phyloP scores from a whole-genome alignment of 2,888 invertebrate species.

The Ditula angustiorana region DNA sequence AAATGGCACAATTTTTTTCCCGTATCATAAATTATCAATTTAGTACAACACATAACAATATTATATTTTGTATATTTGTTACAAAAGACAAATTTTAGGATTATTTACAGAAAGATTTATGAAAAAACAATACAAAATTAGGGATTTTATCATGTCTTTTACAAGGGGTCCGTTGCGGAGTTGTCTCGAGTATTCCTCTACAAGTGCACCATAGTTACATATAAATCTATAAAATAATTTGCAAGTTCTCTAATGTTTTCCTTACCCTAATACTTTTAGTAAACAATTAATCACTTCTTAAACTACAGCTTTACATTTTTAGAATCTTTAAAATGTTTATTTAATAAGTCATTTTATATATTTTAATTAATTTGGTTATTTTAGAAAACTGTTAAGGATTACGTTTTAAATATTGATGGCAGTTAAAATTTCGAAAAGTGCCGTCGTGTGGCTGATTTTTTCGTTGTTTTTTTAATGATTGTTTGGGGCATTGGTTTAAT shows the following conservation, averaged over 20 bases:
- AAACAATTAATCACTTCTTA: conserved; percentile 59
- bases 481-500: conserved; percentile 61
- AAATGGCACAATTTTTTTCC: conserved; percentile 77
- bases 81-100: conserved; percentile 59
- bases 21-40: conserved; percentile 65
- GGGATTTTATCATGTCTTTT: conserved; percentile 53
- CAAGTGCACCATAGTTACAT: conserved; percentile 80
- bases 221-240: conserved; percentile 71
- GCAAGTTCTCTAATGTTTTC: conserved; percentile 57
- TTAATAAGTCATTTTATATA: conserved; percentile 12
- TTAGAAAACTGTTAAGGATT: conserved; percentile 41
- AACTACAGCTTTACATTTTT: conserved; percentile 41
- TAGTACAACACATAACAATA: conserved; percentile 72
- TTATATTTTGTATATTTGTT: conserved; percentile 61
- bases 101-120: conserved; percentile 76
- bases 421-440: conserved; percentile 46
- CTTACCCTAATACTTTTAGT: conserved; percentile 67
- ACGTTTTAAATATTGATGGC: conserved; percentile 38
- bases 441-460: conserved; percentile 42
- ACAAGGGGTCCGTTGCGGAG: conserved; percentile 48
- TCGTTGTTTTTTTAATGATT: conserved; percentile 47
- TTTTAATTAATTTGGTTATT: conserved; percentile 24
- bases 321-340: conserved; percentile 37
- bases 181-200: conserved; percentile 54
- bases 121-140: conserved; percentile 53